Conservation (phyloP, 2,113 vertebrate species). For the Sardina pilchardus region DNA sequence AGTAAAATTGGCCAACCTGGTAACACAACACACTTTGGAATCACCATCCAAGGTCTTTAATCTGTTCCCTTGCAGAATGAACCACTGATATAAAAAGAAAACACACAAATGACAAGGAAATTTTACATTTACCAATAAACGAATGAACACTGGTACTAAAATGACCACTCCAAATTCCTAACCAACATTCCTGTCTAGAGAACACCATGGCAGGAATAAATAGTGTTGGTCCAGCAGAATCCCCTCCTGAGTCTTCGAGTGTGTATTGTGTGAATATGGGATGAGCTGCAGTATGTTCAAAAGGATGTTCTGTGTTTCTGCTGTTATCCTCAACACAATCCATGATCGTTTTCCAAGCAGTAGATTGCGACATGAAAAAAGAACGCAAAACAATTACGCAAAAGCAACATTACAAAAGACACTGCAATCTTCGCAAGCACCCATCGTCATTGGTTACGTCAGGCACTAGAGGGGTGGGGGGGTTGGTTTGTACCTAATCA, state of each 20-base stretch:
- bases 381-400: neutral
- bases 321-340: neutral
- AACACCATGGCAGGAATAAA: neutral
- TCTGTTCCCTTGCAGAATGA: neutral
- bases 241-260: neutral
- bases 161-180: neutral
- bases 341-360: neutral
- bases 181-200: neutral
- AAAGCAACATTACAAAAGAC: neutral
- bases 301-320: neutral
- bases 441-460: neutral
- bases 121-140: neutral
- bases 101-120: neutral
- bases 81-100: neutral
- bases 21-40: neutral
- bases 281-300: no score
- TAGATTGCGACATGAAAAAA: neutral
- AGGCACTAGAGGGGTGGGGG: neutral
- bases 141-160: neutral
- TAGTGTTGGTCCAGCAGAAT: neutral
- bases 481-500: neutral
- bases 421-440: neutral
- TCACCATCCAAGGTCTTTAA: neutral
- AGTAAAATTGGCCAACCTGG: neutral
- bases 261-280: no score